These are phyloP conservation scores for Ylistrum balloti DNA, from an alignment of 1,140 invertebrate genomes.

Conservation along the genomic window DNA sequence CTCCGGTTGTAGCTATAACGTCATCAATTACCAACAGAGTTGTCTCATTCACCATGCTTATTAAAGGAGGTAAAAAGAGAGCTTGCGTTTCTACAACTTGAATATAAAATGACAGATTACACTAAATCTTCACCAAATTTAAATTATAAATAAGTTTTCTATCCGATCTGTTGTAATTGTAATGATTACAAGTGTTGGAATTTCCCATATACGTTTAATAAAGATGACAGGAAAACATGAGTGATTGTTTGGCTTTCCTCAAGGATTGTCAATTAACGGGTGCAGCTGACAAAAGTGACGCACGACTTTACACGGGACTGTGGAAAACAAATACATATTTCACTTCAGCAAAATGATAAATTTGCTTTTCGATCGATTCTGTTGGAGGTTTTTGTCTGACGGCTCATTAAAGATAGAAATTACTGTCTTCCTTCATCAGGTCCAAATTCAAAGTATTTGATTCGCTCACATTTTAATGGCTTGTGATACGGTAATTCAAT, in stretches of 20 bases:
- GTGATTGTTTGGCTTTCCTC: slow-evolving; percentile 33
- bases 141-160: slow-evolving; percentile 36
- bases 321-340: slow-evolving; percentile 22
- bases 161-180: slow-evolving; percentile 34
- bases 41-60: neutral
- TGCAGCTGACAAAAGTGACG: neutral
- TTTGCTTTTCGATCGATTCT: neutral
- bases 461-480: neutral
- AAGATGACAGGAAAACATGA: neutral
- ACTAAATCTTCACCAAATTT: slow-evolving; percentile 23
- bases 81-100: slow-evolving; percentile 33
- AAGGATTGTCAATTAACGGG: slow-evolving; percentile 18
- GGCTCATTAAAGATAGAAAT: neutral
- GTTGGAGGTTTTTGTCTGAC: neutral
- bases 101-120: slow-evolving; percentile 37
- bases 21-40: neutral
- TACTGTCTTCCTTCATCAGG: neutral
- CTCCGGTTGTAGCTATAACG: neutral
- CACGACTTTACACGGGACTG: neutral
- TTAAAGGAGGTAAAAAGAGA: neutral
- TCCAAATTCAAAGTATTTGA: neutral
- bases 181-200: slow-evolving; percentile 28
- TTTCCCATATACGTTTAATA: slow-evolving; percentile 35
- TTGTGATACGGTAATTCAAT: neutral
- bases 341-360: slow-evolving; percentile 24